A percentile compares a stretch with the other conserved stretches of the same genome.
Evolutionary conservation across 2,888 invertebrate species (phyloP).

Genomic region (Pomacea canaliculata): DNA sequence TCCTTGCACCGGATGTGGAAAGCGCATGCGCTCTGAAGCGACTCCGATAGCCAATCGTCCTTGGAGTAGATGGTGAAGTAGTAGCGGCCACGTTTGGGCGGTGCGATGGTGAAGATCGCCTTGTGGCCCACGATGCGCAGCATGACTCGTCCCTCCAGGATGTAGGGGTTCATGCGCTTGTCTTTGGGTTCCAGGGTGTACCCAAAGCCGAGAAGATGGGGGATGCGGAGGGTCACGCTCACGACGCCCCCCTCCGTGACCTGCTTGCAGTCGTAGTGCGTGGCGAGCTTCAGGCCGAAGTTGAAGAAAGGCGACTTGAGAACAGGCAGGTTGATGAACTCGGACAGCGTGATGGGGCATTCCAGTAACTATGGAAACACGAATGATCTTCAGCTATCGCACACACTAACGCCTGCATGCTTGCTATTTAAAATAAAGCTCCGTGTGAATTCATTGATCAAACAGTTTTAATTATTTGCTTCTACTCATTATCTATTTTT

Average conservation of each 20-base stretch:
- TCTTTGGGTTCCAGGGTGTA: constrained; percentile 62
- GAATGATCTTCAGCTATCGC: too few species aligned
- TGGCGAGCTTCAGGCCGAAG: constrained; percentile 57
- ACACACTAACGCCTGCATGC: too few species aligned
- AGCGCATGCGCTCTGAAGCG: constrained; percentile 65
- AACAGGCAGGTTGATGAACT: constrained; percentile 71
- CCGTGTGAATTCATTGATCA: too few species aligned
- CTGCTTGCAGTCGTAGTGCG: constrained; percentile 61
- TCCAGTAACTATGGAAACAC: constrained; percentile 49
- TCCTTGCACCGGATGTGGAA: constrained; percentile 62
- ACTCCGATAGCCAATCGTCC: constrained; percentile 62
- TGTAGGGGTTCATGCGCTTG: constrained; percentile 44
- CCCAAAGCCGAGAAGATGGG: constrained; percentile 58
- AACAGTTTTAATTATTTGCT: too few species aligned
- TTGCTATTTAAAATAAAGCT: too few species aligned
- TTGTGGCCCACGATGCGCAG: constrained; percentile 59
- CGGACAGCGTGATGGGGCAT: constrained; percentile 69
- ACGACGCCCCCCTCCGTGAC: constrained; percentile 59
- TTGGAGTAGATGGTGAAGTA: constrained; percentile 69
- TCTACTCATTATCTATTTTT: too few species aligned
- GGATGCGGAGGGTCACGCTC: constrained; percentile 59
- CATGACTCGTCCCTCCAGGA: constrained; percentile 58
- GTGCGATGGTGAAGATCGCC: constrained; percentile 67
- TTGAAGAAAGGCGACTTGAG: constrained; percentile 72
- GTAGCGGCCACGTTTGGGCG: constrained; percentile 69